These are phyloP conservation scores for Platygyra sinensis DNA, from an alignment of 64 coral and sea anemone genomes.

Conservation along the genomic window DNA sequence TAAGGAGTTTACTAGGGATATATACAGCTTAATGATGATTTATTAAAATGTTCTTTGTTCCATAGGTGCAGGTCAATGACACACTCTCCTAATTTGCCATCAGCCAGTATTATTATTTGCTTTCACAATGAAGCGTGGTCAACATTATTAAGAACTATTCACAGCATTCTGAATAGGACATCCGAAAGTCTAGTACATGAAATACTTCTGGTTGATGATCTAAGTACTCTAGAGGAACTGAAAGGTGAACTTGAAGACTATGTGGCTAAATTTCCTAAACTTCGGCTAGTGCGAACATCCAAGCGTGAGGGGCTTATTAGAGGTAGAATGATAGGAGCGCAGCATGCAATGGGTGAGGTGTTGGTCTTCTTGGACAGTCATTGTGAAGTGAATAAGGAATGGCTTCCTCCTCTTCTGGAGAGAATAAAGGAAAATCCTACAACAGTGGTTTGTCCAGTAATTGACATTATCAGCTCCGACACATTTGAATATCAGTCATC, in stretches of 20 bases:
- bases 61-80: conserved; percentile 71
- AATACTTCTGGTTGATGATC: conserved; percentile 95
- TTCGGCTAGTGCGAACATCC: conserved; percentile 59
- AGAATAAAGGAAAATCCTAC: conserved; percentile 66
- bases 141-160: conserved; percentile 85
- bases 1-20: too few species aligned
- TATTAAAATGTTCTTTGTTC: neutral
- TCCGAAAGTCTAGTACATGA: conserved; percentile 66
- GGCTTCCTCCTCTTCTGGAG: conserved; percentile 86
- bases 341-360: conserved; percentile 69
- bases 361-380: conserved; percentile 97
- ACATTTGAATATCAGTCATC: conserved; percentile 94
- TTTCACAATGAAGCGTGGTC: conserved; percentile 97
- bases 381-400: conserved; percentile 96
- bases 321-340: conserved; percentile 80
- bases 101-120: conserved; percentile 92
- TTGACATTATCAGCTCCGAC: conserved; percentile 93
- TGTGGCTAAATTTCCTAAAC: conserved; percentile 60
- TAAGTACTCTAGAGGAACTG: conserved; percentile 66
- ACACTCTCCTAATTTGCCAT: conserved; percentile 72
- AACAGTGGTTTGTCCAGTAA: conserved; percentile 90
- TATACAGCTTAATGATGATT: too few species aligned
- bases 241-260: conserved; percentile 81
- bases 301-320: conserved; percentile 92
- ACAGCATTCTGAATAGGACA: conserved; percentile 88